Conservation (phyloP, 1,140 invertebrate species). For the Drosophila bocki region DNA sequence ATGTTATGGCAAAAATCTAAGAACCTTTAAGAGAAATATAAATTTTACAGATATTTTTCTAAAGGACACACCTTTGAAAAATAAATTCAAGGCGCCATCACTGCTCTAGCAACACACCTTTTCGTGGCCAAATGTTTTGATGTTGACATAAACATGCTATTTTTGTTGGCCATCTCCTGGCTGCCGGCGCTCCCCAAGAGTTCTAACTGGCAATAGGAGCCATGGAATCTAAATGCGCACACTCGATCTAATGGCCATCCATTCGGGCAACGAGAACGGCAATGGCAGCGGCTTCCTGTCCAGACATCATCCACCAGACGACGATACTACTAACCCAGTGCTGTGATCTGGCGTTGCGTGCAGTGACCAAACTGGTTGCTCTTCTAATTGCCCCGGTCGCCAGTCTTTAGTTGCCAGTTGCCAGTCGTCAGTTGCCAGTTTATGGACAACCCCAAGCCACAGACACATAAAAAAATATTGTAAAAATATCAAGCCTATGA, state of each 20-base stretch:
- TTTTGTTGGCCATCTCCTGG: slow-evolving; percentile 30
- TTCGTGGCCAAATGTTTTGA: slow-evolving; percentile 43
- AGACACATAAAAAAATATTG: not conserved
- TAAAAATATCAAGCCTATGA: not conserved
- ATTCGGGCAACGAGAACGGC: slow-evolving; percentile 19
- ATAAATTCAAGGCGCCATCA: not conserved
- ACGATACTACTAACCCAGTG: slow-evolving; percentile 75
- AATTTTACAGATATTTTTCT: not conserved
- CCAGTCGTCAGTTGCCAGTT: slow-evolving; percentile 14
- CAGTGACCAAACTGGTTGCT: slow-evolving; percentile 72
- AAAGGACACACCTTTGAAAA: not conserved
- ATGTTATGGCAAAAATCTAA: not conserved
- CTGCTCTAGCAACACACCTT: not conserved
- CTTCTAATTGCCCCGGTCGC: slow-evolving; percentile 67
- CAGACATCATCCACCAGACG: slow-evolving; percentile 47
- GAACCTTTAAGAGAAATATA: not conserved
- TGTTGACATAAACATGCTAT: slow-evolving; percentile 63
- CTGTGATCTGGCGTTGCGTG: slow-evolving; percentile 56
- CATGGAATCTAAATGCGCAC: slow-evolving; percentile 40
- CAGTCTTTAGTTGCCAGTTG: slow-evolving; percentile 11
- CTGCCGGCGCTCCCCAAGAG: slow-evolving; percentile 19
- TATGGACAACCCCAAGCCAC: slow-evolving; percentile 31
- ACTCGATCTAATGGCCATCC: slow-evolving; percentile 57
- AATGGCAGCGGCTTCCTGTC: slow-evolving; percentile 51
- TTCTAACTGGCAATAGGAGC: slow-evolving; percentile 27